Conservation (phyloP, 2,113 vertebrate genomes). For the Engraulis encrasicolus region DNA sequence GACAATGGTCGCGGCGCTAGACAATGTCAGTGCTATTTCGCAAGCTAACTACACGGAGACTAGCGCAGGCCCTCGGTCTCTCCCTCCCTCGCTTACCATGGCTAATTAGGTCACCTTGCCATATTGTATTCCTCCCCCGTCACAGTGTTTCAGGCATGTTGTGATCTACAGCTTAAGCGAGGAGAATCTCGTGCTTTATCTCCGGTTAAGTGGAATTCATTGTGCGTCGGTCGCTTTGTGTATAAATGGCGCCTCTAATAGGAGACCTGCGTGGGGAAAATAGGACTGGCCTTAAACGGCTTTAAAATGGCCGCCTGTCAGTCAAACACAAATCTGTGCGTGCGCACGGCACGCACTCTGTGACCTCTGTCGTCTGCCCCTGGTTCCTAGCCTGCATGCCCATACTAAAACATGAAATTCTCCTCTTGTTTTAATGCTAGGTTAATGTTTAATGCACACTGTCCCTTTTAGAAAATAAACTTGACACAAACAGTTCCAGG, state of each 20-base stretch:
- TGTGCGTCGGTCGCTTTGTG: constrained; percentile 56
- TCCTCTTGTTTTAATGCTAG: too few relatives aligned
- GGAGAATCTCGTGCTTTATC: constrained; percentile 71
- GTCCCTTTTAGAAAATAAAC: too few relatives aligned
- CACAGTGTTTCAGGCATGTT: constrained; percentile 56
- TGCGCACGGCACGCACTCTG: constrained; percentile 70
- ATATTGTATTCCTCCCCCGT: not conserved
- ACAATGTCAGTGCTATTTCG: constrained; percentile 12
- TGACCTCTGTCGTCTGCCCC: constrained; percentile 65
- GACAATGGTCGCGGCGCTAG: not conserved
- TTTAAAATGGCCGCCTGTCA: constrained; percentile 71
- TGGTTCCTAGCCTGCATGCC: too few relatives aligned
- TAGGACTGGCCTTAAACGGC: constrained; percentile 56
- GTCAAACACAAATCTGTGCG: constrained; percentile 71
- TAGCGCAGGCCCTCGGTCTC: not conserved
- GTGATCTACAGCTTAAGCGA: constrained; percentile 67
- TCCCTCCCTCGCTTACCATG: too few relatives aligned
- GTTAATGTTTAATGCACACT: too few relatives aligned
- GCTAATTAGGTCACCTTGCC: constrained; percentile 63
- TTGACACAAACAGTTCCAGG: too few relatives aligned
- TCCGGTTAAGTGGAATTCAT: constrained; percentile 61
- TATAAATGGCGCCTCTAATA: constrained; percentile 69
- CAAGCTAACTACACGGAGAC: not conserved
- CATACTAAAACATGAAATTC: too few relatives aligned
- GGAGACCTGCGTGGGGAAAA: constrained; percentile 55